Conservation (phyloP, 2,113 vertebrate genomes). For the Xenopus tropicalis region DNA sequence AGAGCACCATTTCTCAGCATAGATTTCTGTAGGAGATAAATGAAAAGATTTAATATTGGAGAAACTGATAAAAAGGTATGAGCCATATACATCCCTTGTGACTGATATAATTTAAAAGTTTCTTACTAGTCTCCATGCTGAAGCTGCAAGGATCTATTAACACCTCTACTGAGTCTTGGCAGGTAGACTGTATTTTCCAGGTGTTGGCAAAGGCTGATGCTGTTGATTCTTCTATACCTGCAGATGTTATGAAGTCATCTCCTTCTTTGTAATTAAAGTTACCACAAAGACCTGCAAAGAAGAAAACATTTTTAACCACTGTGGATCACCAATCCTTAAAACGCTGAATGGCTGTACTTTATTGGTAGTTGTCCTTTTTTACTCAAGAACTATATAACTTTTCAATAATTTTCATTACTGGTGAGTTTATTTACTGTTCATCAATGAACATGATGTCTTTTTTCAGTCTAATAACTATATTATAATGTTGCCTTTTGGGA, state of each 20-base stretch:
- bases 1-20: slow-evolving; percentile 88
- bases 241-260: slow-evolving; percentile 79
- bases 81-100: neutral
- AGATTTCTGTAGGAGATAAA: slow-evolving; percentile 64
- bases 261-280: slow-evolving; percentile 81
- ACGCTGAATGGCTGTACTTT: too few relatives aligned
- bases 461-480: too few relatives aligned
- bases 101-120: neutral
- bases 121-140: slow-evolving; percentile 84
- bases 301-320: neutral
- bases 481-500: too few relatives aligned
- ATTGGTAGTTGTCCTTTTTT: too few relatives aligned
- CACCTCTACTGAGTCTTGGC: slow-evolving; percentile 67
- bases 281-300: slow-evolving; percentile 83
- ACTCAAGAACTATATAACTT: too few relatives aligned
- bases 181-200: slow-evolving; percentile 82
- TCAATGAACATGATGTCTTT: too few relatives aligned
- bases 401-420: too few relatives aligned
- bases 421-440: too few relatives aligned
- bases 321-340: too few relatives aligned
- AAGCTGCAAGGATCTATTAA: slow-evolving; percentile 85
- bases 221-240: slow-evolving; percentile 86
- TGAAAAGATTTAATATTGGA: too few relatives aligned
- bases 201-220: slow-evolving; percentile 78
- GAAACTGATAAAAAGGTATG: rapidly evolving